Percentiles rank a stretch among this genome's conserved stretches.
Conservation (phyloP, 1,140 invertebrate genomes). For the Drosophila prosaltans region DNA sequence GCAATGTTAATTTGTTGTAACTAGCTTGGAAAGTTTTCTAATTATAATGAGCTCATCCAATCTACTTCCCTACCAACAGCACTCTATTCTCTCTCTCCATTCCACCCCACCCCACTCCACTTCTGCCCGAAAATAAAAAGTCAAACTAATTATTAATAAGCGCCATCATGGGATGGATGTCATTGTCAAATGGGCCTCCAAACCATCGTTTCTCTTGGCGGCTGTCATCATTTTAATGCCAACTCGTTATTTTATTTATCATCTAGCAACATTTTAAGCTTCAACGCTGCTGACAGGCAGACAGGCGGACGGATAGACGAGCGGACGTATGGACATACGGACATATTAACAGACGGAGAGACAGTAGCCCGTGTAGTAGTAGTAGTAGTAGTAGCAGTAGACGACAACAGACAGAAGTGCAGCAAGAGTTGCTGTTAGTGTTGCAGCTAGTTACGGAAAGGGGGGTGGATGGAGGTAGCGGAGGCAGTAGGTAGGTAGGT, state of each 20-base stretch:
- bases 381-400: constrained; percentile 6
- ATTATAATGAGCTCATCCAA: constrained; percentile 52
- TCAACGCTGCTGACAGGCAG: constrained; percentile 67
- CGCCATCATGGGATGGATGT: constrained; percentile 66
- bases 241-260: constrained; percentile 81
- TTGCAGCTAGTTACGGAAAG: background rate
- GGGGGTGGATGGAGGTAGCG: background rate
- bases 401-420: constrained; percentile 24
- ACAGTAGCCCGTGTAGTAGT: constrained; percentile 38
- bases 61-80: constrained; percentile 14
- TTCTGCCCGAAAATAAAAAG: constrained; percentile 25
- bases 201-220: constrained; percentile 19
- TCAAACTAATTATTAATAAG: constrained; percentile 80
- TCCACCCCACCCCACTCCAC: too few species aligned
- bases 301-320: constrained; percentile 46
- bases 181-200: constrained; percentile 51
- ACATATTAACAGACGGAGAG: constrained; percentile 3
- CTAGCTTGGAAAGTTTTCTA: constrained; percentile 65
- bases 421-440: constrained; percentile 5
- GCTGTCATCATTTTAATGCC: constrained; percentile 79
- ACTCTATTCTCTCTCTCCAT: background rate
- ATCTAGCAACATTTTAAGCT: constrained; percentile 74
- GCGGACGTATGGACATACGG: constrained; percentile 49
- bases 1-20: constrained; percentile 44
- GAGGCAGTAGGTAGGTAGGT: constrained; percentile 53